These are phyloP conservation scores for Ictidomys tridecemlineatus DNA, from an alignment of 2,113 vertebrate genomes.

Conservation along the genomic window DNA sequence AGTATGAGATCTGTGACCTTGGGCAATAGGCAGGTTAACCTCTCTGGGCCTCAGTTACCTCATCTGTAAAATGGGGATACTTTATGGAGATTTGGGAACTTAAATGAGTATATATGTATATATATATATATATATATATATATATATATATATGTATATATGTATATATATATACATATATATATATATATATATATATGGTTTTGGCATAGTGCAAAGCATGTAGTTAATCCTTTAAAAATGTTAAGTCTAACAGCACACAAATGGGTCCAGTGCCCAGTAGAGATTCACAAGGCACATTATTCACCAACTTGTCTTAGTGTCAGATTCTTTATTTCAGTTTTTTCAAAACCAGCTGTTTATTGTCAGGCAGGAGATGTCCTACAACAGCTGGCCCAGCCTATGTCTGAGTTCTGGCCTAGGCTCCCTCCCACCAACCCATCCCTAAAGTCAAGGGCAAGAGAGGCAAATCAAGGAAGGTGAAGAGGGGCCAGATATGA, in stretches of 20 bases:
- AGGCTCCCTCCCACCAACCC: background rate
- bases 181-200: background rate
- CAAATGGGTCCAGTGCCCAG: background rate
- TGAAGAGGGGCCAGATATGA: too few species aligned
- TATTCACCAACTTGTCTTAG: background rate
- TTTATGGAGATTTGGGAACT: background rate
- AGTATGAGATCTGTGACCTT: background rate
- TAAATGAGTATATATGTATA: background rate
- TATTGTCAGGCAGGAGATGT: background rate
- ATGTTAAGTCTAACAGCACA: background rate
- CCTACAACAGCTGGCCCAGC: background rate
- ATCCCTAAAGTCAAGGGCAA: background rate
- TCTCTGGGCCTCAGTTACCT: slow-evolving; percentile 47
- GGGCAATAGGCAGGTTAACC: background rate
- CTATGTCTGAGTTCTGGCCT: background rate
- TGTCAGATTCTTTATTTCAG: background rate
- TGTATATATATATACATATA: too few species aligned
- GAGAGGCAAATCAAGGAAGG: background rate
- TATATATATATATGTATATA: too few species aligned
- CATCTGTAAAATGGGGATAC: slow-evolving; percentile 8
- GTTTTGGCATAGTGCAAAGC: background rate
- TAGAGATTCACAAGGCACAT: background rate
- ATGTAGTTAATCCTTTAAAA: background rate
- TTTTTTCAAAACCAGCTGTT: background rate
- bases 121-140: too few species aligned